Conservation (phyloP, 2,888 invertebrate genomes). For the Beris morrisii region DNA sequence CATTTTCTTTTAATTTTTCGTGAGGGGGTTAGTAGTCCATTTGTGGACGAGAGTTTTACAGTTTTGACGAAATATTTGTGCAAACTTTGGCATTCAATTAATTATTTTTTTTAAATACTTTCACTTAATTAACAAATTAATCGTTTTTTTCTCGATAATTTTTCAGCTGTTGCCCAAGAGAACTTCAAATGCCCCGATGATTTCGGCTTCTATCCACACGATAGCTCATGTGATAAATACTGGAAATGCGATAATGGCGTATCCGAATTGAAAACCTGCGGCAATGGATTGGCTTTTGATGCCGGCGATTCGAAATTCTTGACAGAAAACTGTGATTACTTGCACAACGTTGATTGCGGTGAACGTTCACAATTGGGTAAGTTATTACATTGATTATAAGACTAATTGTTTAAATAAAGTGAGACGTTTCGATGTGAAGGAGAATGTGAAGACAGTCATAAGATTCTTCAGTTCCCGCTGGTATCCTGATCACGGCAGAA, state of each 20-base stretch:
- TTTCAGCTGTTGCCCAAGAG: constrained; percentile 74
- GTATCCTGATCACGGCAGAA: too few relatives aligned
- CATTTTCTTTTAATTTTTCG: too few relatives aligned
- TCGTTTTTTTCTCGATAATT: constrained; percentile 37
- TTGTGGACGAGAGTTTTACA: too few relatives aligned
- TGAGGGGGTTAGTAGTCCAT: too few relatives aligned
- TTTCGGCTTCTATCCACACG: constrained; percentile 92
- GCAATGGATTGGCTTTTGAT: constrained; percentile 91
- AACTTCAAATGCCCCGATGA: constrained; percentile 92
- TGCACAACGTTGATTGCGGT: constrained; percentile 92
- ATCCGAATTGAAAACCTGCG: constrained; percentile 89
- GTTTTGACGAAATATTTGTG: too few relatives aligned
- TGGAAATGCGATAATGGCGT: constrained; percentile 92
- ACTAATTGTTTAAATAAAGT: too few relatives aligned
- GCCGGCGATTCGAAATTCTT: constrained; percentile 84
- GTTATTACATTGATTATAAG: constrained; percentile 43
- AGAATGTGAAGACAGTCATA: too few relatives aligned
- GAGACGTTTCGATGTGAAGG: not conserved
- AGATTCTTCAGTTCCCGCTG: too few relatives aligned
- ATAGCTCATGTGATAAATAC: constrained; percentile 88
- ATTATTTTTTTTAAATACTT: too few relatives aligned
- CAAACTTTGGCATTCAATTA: too few relatives aligned
- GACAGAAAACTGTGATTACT: constrained; percentile 93
- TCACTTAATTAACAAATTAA: too few relatives aligned
- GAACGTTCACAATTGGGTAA: constrained; percentile 83